These are phyloP conservation scores for Coreoperca whiteheadi DNA, from an alignment of 2,113 vertebrate species.

Conservation along the genomic window DNA sequence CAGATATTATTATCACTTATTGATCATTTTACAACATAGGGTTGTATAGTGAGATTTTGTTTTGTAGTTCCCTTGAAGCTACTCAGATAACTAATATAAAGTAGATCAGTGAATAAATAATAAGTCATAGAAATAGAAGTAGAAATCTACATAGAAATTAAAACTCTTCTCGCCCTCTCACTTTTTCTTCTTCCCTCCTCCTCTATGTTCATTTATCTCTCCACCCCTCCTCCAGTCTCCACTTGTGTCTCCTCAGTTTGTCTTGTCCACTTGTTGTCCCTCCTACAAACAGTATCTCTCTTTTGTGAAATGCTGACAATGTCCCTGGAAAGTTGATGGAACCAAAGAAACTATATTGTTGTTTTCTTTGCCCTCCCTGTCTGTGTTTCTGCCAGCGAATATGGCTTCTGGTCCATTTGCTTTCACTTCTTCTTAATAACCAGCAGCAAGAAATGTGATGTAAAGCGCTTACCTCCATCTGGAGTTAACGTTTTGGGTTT, in stretches of 20 bases:
- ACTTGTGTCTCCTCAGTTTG: background rate
- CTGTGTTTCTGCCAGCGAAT: background rate
- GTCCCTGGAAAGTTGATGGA: background rate
- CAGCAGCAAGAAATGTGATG: background rate
- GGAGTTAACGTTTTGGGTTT: slow-evolving; percentile 17
- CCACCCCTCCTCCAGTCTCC: too few relatives aligned
- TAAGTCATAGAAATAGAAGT: too few relatives aligned
- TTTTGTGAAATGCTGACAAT: background rate
- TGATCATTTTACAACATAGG: too few relatives aligned
- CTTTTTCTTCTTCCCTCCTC: background rate
- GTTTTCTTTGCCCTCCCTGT: background rate
- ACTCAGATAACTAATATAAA: too few relatives aligned
- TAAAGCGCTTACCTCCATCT: background rate
- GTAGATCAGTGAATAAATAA: too few relatives aligned
- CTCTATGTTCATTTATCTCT: too few relatives aligned
- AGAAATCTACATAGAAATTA: too few relatives aligned
- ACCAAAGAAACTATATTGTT: background rate
- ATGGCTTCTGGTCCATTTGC: background rate
- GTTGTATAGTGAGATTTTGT: too few relatives aligned
- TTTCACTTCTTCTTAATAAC: background rate
- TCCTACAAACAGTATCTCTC: background rate
- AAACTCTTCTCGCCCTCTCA: background rate
- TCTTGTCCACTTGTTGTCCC: background rate
- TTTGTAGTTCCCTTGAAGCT: too few relatives aligned
- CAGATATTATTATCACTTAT: too few relatives aligned